These are phyloP conservation scores for Bos javanicus DNA, from an alignment of 2,113 vertebrate genomes.

Conservation along the genomic window DNA sequence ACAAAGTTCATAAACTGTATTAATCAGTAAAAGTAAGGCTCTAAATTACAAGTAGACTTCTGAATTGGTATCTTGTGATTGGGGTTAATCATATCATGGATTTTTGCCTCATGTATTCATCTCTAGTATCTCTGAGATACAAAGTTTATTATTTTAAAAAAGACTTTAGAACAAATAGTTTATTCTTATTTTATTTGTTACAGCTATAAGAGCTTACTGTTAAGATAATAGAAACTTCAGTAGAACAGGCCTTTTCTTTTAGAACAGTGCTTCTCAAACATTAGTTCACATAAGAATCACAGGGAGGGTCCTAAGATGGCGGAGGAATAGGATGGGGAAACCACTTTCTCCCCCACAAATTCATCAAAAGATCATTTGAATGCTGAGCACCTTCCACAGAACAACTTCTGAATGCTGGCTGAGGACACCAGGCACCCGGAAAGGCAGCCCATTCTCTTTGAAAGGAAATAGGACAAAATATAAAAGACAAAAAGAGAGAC, in stretches of 20 bases:
- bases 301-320: background rate
- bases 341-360: background rate
- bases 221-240: background rate
- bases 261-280: background rate
- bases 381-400: background rate
- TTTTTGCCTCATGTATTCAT: background rate
- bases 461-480: background rate
- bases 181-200: background rate
- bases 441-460: background rate
- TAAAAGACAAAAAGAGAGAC: background rate
- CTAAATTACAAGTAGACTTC: background rate
- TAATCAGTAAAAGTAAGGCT: background rate
- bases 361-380: background rate
- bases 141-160: background rate
- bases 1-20: background rate
- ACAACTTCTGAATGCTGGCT: background rate
- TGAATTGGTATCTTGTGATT: background rate
- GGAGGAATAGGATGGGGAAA: background rate
- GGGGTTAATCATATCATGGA: background rate
- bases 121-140: background rate
- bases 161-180: background rate
- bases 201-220: background rate
- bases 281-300: background rate
- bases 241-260: background rate
- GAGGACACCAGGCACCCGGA: background rate